Evolutionary conservation across 2,888 invertebrate genomes (phyloP).

Genomic region (Polyommatus icarus): DNA sequence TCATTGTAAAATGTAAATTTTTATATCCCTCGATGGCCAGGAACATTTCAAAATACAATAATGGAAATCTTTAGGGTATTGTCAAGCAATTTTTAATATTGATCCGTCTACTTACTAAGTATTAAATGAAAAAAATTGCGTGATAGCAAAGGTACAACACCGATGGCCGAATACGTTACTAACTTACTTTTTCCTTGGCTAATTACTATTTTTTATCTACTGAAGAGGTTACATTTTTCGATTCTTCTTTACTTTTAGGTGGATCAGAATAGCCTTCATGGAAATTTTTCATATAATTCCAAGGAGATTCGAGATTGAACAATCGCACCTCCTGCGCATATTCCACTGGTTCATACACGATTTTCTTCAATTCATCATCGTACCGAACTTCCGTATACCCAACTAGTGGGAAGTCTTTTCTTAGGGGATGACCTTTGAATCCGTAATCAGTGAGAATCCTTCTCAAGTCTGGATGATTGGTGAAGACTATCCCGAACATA

Average conservation of each 20-base stretch:
- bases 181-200: neutral
- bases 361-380: conserved; percentile 69
- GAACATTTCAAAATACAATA: neutral
- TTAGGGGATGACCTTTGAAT: conserved; percentile 67
- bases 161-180: neutral
- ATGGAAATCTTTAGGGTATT: neutral
- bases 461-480: conserved; percentile 69
- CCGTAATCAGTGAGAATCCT: conserved; percentile 72
- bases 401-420: conserved; percentile 69
- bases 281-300: conserved; percentile 65
- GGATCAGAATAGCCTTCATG: conserved; percentile 58
- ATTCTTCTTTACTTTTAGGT: conserved; percentile 34
- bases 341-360: conserved; percentile 71
- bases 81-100: neutral
- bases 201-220: neutral
- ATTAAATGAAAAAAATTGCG: neutral
- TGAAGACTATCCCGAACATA: conserved; percentile 68
- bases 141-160: neutral
- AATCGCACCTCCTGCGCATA: conserved; percentile 61
- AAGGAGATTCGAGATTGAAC: conserved; percentile 62
- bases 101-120: neutral
- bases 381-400: conserved; percentile 71
- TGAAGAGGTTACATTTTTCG: neutral
- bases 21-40: neutral
- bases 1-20: neutral